A percentile compares a stretch with the other conserved stretches of the same genome.
These are phyloP conservation scores for Ophraella communa DNA, from an alignment of 2,888 invertebrate species.

Conservation along the genomic window DNA sequence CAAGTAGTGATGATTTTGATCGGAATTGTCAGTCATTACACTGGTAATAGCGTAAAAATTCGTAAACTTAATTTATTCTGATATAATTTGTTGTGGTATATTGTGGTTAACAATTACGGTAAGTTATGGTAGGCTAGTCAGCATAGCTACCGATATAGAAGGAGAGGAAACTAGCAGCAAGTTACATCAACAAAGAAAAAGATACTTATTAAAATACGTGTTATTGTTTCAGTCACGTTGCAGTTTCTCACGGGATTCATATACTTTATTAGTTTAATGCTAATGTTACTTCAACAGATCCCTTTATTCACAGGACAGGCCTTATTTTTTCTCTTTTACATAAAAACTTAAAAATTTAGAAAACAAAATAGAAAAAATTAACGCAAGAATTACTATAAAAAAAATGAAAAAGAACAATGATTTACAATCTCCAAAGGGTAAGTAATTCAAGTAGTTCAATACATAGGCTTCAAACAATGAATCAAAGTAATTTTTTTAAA, in stretches of 20 bases:
- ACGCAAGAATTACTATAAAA: no score
- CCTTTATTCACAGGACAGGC: conserved; percentile 33
- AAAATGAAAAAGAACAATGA: no score
- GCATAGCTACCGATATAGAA: conserved; percentile 39
- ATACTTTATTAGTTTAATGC: conserved; percentile 53
- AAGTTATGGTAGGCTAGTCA: conserved; percentile 52
- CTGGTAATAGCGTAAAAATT: conserved; percentile 37
- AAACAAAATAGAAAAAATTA: not conserved
- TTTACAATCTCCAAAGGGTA: no score
- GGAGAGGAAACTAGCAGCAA: conserved; percentile 27
- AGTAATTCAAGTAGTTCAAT: no score
- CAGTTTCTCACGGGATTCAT: conserved; percentile 60
- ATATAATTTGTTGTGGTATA: conserved; percentile 54
- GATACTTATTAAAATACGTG: conserved; percentile 60
- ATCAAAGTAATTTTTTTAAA: no score
- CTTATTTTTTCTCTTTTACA: not conserved
- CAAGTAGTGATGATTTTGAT: not conserved
- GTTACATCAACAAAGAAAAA: conserved; percentile 45
- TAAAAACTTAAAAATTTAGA: not conserved
- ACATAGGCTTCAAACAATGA: no score
- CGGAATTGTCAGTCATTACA: not conserved
- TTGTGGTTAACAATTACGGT: conserved; percentile 54
- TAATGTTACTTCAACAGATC: conserved; percentile 47
- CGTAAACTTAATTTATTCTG: conserved; percentile 44
- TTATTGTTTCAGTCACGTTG: conserved; percentile 62